Base-by-base conservation (phyloP, 1,140 invertebrate genomes). In the Drosophila ercepeae region DNA sequence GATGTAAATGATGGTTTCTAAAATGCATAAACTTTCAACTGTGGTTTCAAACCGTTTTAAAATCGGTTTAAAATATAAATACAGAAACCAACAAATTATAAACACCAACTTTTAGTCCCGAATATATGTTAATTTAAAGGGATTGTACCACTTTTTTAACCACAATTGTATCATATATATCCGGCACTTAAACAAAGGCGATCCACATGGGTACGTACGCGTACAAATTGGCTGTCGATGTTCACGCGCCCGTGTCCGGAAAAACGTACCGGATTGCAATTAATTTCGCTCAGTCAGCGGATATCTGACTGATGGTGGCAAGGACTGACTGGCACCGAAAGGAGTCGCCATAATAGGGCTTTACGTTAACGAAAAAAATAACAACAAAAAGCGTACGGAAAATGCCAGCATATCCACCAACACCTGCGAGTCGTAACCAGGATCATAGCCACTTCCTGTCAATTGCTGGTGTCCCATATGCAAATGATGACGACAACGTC, bases 191-290 rank as follows among this genome's bases (percentile, higher is more conserved):
- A 50, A 49, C 32, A 59, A 41, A 59, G 32, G 46, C 32, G n/a
- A 51, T 6, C 29, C 13, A 32, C 9, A 41, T 3, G 16, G n/a
- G 39, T 18, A 52, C 21, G 45, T 27, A 4, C 44, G 21, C 14
- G n/a, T 52, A 53, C 46, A 44, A 68, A 67, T 68, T 68, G 61
- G 29, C 65, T 59, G 45, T 45, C 50, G 53, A 53, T 58, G 51
- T 45, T 50, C 23, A 50, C 14, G 36, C 8, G 60, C 25, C 54
- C 44, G 25, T 60, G 70, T 50, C 78, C 57, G 83, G 65, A 78
- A 75, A 75, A 89, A 51, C 82, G 82, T 89, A 82, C 77, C 82
- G 79, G 81, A 89, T 82, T 88, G 82, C 82, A 88, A 88, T 89
- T 88, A 88, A 89, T 88, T 89, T 74, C 64, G 74, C 83, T 68